Evolutionary conservation across 1,140 invertebrate genomes (phyloP).

Genomic region (Notospermus geniculatus): DNA sequence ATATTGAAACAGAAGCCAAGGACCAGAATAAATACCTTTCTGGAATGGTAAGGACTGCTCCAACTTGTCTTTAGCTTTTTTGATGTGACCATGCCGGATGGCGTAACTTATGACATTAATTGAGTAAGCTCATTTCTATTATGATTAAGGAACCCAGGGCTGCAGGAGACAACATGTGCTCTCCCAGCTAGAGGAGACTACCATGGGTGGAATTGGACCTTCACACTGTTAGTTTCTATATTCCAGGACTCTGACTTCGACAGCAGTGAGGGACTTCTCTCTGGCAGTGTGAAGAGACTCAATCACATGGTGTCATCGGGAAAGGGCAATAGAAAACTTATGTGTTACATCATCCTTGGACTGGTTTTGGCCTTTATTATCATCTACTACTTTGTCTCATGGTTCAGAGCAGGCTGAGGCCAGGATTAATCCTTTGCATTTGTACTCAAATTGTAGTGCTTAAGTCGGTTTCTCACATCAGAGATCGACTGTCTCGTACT

Average conservation of each 20-base stretch:
- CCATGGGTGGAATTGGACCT: no score
- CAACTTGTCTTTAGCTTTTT: slow-evolving; percentile 8
- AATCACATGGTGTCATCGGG: slow-evolving; percentile 52
- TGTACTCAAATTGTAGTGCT: no score
- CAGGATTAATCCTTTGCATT: no score
- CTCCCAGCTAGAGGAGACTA: no score
- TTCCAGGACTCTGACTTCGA: slow-evolving; percentile 53
- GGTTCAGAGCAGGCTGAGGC: slow-evolving; percentile 9
- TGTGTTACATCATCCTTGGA: slow-evolving; percentile 55
- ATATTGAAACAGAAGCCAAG: slow-evolving; percentile 51
- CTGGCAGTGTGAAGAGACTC: slow-evolving; percentile 51
- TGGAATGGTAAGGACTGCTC: slow-evolving; percentile 42
- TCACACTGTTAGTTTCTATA: background rate
- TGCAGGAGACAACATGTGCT: no score
- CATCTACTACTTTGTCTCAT: slow-evolving; percentile 49
- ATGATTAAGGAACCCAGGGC: no score
- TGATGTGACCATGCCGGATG: no score
- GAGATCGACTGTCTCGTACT: no score
- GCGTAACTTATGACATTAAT: no score
- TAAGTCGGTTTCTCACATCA: no score
- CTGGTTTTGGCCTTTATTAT: slow-evolving; percentile 51
- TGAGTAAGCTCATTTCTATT: no score
- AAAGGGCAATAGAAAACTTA: slow-evolving; percentile 50
- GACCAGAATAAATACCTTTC: slow-evolving; percentile 49
- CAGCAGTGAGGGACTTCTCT: slow-evolving; percentile 50